phyloP scores from a whole-genome alignment of 2,888 invertebrate species.

The Caenorhabditis sinica region DNA sequence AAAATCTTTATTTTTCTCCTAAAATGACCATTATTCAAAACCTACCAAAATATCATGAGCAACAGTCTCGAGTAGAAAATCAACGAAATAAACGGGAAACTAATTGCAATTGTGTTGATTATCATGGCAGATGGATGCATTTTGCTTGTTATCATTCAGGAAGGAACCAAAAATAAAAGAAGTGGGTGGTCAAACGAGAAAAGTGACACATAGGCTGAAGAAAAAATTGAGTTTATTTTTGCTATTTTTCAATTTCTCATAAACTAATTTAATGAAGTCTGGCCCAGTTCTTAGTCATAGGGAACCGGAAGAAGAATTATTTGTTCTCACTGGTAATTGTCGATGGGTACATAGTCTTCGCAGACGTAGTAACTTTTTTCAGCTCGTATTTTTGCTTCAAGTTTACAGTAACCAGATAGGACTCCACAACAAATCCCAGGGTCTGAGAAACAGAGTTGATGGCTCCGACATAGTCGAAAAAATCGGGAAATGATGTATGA shows the following conservation, averaged over 20 bases:
- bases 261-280: no score
- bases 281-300: no score
- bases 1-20: background rate
- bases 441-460: slow-evolving; percentile 3
- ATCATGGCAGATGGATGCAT: background rate
- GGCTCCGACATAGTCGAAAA: slow-evolving; percentile 15
- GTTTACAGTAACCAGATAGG: background rate
- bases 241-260: background rate
- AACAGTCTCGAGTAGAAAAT: background rate
- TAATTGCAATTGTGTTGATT: background rate
- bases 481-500: background rate
- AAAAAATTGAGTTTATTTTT: background rate
- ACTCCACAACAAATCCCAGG: slow-evolving; percentile 4
- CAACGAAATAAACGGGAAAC: background rate
- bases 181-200: no score
- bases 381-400: background rate
- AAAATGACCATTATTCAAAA: background rate
- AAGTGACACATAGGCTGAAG: no score
- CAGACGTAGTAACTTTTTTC: background rate
- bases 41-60: background rate
- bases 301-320: background rate
- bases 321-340: background rate
- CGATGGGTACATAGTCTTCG: background rate
- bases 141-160: background rate
- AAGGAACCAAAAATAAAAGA: no score